Evolutionary conservation across 1,140 invertebrate species (phyloP), one percentile per base, ranked within the genome.

Genomic region (Macrotrachela quadricornifera): DNA sequence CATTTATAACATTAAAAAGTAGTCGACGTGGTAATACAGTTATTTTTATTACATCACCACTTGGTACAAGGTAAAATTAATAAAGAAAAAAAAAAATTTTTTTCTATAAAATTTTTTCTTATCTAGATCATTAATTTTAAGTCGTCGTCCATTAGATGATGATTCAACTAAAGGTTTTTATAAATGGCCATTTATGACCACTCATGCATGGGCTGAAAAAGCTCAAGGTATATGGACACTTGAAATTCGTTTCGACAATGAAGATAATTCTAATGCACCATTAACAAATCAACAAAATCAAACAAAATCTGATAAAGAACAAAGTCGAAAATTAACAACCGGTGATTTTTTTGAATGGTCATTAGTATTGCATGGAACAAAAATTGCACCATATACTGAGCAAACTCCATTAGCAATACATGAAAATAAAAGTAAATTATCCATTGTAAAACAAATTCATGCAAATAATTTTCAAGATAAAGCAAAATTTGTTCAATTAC

Each of bases 161-260:
- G 92, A 99, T 68, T 76, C 78, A 55, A 79, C 82, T 51, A 90
- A 96, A 70, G 94, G 94, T 8, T 99, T 97, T 70, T 91, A 85
- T 38, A 95, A 94, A 71, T 99, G 94, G 94, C 94, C 94, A 1
- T 99, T 99, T 70, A 97, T 97, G 94, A 97, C 94, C 1, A 97
- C 92, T 1, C 94, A 99, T 63, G 94, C 87, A 0, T 99, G 94
- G 92, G 91, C 90, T 40, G 94, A 99, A 71, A 88, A 94, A 67
- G 90, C 94, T 0, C 79, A 83, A 60, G 92, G 92, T 14, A 80
- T 75, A 37, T 99, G 92, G 92, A 75, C 77, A 50, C 72, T 97
- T 46, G 84, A 92, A 76, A 83, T 92, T 18, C 59, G 64, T 40
- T 61, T 69, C 38, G 60, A 69, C 50, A 77, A 79, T 6, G 67